Evolutionary conservation across 2,888 invertebrate genomes (phyloP), one percentile per base, ranked within the genome.

Genomic region (Bombylius major): DNA sequence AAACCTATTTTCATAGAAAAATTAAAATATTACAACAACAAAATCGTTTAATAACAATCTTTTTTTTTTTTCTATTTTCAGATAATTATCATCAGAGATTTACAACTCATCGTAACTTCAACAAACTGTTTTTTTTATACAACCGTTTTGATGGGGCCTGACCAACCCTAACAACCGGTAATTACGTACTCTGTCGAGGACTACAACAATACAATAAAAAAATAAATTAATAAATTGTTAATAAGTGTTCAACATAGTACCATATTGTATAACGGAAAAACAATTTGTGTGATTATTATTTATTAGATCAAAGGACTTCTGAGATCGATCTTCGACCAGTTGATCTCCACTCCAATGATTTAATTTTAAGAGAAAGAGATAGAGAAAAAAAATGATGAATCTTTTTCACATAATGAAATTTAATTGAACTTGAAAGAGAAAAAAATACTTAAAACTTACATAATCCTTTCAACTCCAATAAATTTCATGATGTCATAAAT

Each of bases 271-370:
- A 42, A 23, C 23, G 23, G 23, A 23, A 23, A 23, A 23, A 50
- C 11, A 14, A 36, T 23, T 54, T 48, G 48, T 14, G 33, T 36
- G 9, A 9, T 36, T 36, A 36, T 36, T 6, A 36, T 11, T 11
- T 42, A 11, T 11, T 42, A 42, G 39, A 42, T 42, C 39, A 42
- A 42, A 42, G 39, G 39, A 42, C 39, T 55, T 55, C 47, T 32
- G 36, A 51, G 55, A 56, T 59, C 56, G 39, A 53, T 50, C n/a
- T 34, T 53, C 53, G 59, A 56, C 56, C 55, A 56, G 49, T 53
- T 44, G 56, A 59, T 53, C 53, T 53, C 50, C 51, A 53, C 56
- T 56, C 55, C 45, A 32, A 47, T 33, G 12, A 33, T 51, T 14
- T 49, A 48, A 55, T 51, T 32, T 14, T n/a, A 6, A 39, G 2